Base-by-base conservation (phyloP, 2,113 vertebrate species). In the Hiodon tergisus region DNA sequence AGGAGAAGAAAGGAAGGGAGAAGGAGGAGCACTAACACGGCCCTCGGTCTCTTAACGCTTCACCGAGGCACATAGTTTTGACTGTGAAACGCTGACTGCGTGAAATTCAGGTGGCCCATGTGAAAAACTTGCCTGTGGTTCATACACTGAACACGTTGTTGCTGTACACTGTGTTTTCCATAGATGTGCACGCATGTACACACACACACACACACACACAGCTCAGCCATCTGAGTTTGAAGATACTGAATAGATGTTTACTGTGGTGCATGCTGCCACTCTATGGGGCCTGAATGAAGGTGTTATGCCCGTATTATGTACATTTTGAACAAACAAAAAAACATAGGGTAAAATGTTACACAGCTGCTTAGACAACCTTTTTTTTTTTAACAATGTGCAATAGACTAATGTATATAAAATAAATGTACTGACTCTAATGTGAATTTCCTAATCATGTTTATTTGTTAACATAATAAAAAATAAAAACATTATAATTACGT, bases 1-100 rank as follows among this genome's bases (percentile, higher is more conserved):
- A 95, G 80, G 96, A 98, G 16, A 98, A 91, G 89, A 97, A 93
- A 89, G 94, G 94, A 85, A 86, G 94, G 81, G 96, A 98, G 84
- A 97, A 95, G 82, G 97, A 99, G 67, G 97, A 98, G 55, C 94
- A 97, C 88, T 95, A 88, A 84, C 80, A 78, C 3, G 72, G 14
- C 55, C 54, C 17, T 48, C n/a, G 31, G 4, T 46, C 61, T 11
- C 52, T 14, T 66, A 58, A 54, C 16, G 6, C 55, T 73, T n/a
- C 52, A n/a, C 50, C 60, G 52, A 52, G 58, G 16, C 51, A 68
- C 51, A 46, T 7, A 69, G 17, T 31, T 47, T 16, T 46, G 62
- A 71, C 60, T 74, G 77, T 78, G 67, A 70, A 78, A 31, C 4
- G 11, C 86, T 31, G 83, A 80, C 79, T 86, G 82, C 17, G 50